Evolutionary conservation across 2,113 vertebrate species (phyloP).

Genomic region (Rhizomys pruinosus): DNA sequence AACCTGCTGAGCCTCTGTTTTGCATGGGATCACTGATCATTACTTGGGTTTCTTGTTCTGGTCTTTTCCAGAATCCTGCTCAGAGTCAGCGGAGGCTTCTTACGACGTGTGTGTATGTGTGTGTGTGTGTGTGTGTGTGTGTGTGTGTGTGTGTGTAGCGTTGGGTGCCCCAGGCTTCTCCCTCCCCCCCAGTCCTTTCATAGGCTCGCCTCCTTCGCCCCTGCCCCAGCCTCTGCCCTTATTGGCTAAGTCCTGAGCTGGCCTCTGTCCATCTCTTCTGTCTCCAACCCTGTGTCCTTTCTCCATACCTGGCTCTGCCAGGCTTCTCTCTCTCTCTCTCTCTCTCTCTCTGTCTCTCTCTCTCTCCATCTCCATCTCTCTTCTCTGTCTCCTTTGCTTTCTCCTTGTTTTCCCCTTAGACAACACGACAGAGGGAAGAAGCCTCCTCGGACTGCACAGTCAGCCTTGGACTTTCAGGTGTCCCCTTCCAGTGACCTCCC

Average conservation of each 20-base stretch:
- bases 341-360: too few relatives aligned
- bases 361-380: not conserved
- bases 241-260: not conserved
- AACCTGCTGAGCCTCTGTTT: too few relatives aligned
- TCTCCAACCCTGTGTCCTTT: not conserved
- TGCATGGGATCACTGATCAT: too few relatives aligned
- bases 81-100: fast-evolving
- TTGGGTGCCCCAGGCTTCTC: too few relatives aligned
- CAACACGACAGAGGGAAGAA: not conserved
- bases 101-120: not conserved
- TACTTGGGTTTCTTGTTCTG: not conserved
- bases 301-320: too few relatives aligned
- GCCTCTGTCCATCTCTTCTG: not conserved
- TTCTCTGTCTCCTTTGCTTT: not conserved
- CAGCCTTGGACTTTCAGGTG: not conserved
- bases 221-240: not conserved
- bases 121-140: too few relatives aligned
- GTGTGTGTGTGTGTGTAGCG: too few relatives aligned
- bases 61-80: not conserved
- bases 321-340: not conserved
- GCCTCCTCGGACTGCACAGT: not conserved
- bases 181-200: not conserved
- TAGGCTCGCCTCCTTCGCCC: not conserved
- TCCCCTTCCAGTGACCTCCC: conserved; percentile 6
- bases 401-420: not conserved